These are phyloP conservation scores for Melanotaenia nigrans DNA, from an alignment of 2,797 vertebrate genomes.

Conservation along the genomic window DNA sequence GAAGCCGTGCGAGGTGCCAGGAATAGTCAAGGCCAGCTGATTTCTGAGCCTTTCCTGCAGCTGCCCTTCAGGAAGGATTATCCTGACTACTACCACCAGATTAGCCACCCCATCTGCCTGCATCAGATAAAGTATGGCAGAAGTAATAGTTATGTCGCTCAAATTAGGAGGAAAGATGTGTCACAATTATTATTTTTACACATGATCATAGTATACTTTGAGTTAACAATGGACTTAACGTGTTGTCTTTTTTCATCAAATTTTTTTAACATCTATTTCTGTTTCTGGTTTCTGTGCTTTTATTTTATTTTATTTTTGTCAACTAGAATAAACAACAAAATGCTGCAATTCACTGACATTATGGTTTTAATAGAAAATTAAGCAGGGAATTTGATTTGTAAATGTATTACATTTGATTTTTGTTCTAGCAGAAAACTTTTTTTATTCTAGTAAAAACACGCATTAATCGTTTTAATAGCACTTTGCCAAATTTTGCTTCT, in stretches of 20 bases:
- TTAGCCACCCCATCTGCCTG: slow-evolving; percentile 92
- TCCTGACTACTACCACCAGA: slow-evolving; percentile 97
- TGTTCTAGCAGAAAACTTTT: neutral
- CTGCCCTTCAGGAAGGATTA: slow-evolving; percentile 97
- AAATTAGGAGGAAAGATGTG: neutral
- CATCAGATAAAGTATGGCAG: slow-evolving; percentile 93
- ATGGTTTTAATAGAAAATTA: neutral
- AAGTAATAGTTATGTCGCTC: neutral
- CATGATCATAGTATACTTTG: neutral
- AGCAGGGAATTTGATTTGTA: neutral
- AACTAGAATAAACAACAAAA: neutral
- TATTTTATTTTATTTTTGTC: neutral
- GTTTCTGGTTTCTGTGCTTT: neutral
- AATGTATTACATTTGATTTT: neutral
- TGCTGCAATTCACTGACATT: neutral
- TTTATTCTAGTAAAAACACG: neutral
- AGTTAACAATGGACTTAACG: neutral
- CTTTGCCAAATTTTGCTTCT: neutral
- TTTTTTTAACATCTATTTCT: neutral
- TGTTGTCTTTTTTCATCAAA: neutral
- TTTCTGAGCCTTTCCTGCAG: slow-evolving; percentile 96
- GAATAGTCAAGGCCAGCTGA: slow-evolving; percentile 95
- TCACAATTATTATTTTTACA: neutral
- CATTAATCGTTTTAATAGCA: neutral
- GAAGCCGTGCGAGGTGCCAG: slow-evolving; percentile 93